These are phyloP conservation scores for Enteromius paludinosus DNA, from an alignment of 2,797 vertebrate species.

Conservation along the genomic window DNA sequence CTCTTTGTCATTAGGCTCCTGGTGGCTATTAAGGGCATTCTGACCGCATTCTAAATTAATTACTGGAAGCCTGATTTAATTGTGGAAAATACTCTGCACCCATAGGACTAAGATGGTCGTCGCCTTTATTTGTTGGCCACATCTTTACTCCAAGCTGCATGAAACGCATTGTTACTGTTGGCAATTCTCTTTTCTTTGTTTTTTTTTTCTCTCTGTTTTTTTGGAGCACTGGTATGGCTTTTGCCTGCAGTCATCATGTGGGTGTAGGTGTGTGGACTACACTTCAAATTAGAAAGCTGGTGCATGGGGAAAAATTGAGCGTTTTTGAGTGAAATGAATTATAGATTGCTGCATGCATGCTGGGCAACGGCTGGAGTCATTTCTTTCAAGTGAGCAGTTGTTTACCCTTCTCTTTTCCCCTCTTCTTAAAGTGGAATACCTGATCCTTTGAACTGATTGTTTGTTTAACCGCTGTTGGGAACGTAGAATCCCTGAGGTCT, in stretches of 20 bases:
- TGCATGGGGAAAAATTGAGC: conserved; percentile 67
- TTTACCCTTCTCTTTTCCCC: conserved; percentile 74
- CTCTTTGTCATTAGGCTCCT: conserved; percentile 16
- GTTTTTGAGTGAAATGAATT: conserved; percentile 71
- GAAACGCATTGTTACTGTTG: conserved; percentile 19
- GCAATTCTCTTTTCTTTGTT: conserved; percentile 46
- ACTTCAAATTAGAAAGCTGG: conserved; percentile 68
- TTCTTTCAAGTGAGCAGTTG: conserved; percentile 81
- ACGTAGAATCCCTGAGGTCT: conserved; percentile 81
- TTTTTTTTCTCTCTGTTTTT: not conserved
- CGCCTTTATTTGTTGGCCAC: conserved; percentile 40
- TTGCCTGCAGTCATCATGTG: conserved; percentile 53
- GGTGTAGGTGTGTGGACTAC: conserved; percentile 61
- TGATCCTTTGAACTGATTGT: conserved; percentile 82
- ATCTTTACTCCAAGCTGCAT: conserved; percentile 30
- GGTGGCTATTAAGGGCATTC: conserved; percentile 49
- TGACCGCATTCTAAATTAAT: conserved; percentile 54
- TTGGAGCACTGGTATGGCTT: conserved; percentile 35
- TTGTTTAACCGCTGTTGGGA: conserved; percentile 84
- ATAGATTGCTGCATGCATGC: conserved; percentile 74
- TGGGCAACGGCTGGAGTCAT: conserved; percentile 67
- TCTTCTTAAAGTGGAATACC: conserved; percentile 76
- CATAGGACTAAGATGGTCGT: conserved; percentile 54
- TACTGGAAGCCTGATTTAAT: conserved; percentile 51
- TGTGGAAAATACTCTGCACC: conserved; percentile 46